Percentiles rank a stretch among this genome's conserved stretches.
Conservation (phyloP, 53 echinoderm and acorn worm genomes). For the Arbacia lixula region DNA sequence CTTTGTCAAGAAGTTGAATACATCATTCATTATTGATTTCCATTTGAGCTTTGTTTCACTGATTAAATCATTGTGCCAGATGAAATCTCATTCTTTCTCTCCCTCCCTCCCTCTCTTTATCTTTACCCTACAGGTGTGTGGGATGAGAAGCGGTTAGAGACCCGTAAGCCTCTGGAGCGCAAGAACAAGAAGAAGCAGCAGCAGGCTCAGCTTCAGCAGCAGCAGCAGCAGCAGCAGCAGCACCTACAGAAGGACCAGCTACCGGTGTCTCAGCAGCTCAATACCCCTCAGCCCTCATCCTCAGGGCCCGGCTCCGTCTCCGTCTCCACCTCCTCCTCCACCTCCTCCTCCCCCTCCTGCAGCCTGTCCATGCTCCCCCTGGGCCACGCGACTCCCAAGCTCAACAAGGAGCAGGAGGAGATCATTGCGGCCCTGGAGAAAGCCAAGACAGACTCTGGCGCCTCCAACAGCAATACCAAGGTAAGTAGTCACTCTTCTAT, state of each 20-base stretch:
- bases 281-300: conserved; percentile 23
- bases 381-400: conserved; percentile 60
- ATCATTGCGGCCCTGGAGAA: conserved; percentile 78
- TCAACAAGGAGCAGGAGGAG: conserved; percentile 86
- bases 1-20: no score
- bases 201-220: conserved; percentile 27
- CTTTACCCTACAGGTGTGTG: conserved; percentile 76
- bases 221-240: conserved; percentile 85
- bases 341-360: conserved; percentile 46
- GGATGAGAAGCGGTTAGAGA: conserved; percentile 98
- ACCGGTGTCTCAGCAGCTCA: conserved; percentile 25
- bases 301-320: conserved; percentile 31
- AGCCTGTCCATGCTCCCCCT: conserved; percentile 38
- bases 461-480: conserved; percentile 75
- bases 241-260: conserved; percentile 68
- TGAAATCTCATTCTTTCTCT: no score
- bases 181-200: conserved; percentile 97
- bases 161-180: conserved; percentile 93
- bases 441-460: conserved; percentile 77
- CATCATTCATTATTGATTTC: no score
- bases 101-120: neutral
- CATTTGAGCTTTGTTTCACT: no score
- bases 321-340: conserved; percentile 29
- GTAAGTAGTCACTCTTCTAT: conserved; percentile 51
- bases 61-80: no score